Conservation (phyloP, 2,113 vertebrate genomes). For the Eubucco bourcierii region DNA sequence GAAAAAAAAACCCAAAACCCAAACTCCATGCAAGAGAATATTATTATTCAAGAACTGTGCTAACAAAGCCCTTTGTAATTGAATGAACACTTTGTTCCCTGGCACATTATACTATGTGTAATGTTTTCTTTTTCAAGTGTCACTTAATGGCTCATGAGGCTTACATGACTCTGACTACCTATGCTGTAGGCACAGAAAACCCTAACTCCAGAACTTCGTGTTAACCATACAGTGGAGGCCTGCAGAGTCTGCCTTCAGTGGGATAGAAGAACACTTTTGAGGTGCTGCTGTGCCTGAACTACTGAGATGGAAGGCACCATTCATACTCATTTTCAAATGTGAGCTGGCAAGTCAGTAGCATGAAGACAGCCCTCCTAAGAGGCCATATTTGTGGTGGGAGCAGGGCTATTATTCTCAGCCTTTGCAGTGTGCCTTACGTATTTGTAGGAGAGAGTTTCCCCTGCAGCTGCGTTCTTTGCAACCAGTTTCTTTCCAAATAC, state of each 20-base stretch:
- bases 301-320: not conserved
- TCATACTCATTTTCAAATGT: accelerated
- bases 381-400: not conserved
- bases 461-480: not conserved
- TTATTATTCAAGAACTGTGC: not conserved
- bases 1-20: not conserved
- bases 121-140: not conserved
- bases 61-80: not conserved
- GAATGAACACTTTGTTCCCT: not conserved
- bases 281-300: not conserved
- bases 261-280: not conserved
- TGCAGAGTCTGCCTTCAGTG: not conserved
- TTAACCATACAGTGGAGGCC: not conserved
- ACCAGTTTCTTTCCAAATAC: not conserved
- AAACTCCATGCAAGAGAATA: not conserved
- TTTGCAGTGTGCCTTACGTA: not conserved
- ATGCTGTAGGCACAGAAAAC: not conserved
- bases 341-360: not conserved
- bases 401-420: not conserved
- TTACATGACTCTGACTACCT: not conserved
- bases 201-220: not conserved
- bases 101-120: not conserved
- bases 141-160: not conserved
- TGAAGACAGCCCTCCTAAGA: not conserved
- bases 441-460: not conserved